Conservation (phyloP, 2,797 vertebrate species). For the Lagocephalus sceleratus region DNA sequence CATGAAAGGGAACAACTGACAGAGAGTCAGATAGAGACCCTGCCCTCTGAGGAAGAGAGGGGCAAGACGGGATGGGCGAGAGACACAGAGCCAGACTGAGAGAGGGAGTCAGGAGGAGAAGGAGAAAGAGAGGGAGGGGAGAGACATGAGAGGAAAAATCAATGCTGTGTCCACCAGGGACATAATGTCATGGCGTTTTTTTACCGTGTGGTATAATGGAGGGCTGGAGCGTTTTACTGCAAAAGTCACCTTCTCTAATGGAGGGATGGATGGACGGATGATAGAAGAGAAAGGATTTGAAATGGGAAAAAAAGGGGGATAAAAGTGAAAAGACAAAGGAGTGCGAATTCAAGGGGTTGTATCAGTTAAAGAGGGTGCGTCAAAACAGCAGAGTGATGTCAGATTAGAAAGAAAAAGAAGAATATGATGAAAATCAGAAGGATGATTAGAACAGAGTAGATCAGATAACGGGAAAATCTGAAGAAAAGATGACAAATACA, state of each 20-base stretch:
- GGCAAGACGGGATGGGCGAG: slow-evolving; percentile 2
- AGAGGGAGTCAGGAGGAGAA: slow-evolving; percentile 1
- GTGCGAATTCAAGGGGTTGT: slow-evolving; percentile 1
- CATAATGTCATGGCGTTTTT: slow-evolving; percentile 66
- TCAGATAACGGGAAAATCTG: background rate
- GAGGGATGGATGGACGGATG: slow-evolving; percentile 12
- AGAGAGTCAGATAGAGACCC: slow-evolving; percentile 20
- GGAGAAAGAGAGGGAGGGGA: slow-evolving; percentile 27
- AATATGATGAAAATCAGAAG: background rate
- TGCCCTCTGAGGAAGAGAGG: slow-evolving; percentile 2
- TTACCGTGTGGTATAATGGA: slow-evolving; percentile 64
- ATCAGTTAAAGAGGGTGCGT: no score
- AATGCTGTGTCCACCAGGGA: slow-evolving; percentile 71
- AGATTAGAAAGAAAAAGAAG: background rate
- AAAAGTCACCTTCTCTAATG: slow-evolving; percentile 11
- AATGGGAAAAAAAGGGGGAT: slow-evolving; percentile 15
- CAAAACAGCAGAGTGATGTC: no score
- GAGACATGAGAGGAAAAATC: slow-evolving; percentile 63
- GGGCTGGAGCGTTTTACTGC: slow-evolving; percentile 23
- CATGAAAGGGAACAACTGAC: slow-evolving; percentile 29
- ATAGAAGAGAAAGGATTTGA: background rate
- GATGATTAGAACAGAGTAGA: background rate
- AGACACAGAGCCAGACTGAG: slow-evolving; percentile 5
- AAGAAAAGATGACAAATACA: background rate
- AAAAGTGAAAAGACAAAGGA: background rate